Conservation (phyloP, 2,888 invertebrate species). For the Nebria brevicollis region DNA sequence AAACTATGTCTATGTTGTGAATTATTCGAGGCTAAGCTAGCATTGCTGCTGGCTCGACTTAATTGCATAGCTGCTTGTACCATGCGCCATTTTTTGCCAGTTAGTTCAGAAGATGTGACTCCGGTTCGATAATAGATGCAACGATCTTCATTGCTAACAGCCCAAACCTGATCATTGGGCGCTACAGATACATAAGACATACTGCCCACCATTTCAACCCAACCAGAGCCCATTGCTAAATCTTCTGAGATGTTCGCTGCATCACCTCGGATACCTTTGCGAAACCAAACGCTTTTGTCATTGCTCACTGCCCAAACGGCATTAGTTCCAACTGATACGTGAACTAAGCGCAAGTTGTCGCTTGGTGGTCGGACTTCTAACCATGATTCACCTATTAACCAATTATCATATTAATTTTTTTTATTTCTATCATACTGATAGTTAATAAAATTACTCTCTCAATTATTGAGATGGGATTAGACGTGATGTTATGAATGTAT, state of each 20-base stretch:
- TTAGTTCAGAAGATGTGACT: slow-evolving; percentile 74
- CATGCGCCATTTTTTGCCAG: slow-evolving; percentile 88
- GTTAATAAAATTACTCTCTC: too few relatives aligned
- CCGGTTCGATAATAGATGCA: slow-evolving; percentile 83
- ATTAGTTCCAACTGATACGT: slow-evolving; percentile 84
- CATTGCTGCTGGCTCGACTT: slow-evolving; percentile 83
- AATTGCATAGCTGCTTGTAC: slow-evolving; percentile 84
- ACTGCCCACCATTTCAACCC: slow-evolving; percentile 91
- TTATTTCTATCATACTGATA: background rate
- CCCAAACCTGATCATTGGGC: slow-evolving; percentile 89
- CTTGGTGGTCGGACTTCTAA: slow-evolving; percentile 81
- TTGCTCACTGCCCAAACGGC: slow-evolving; percentile 84
- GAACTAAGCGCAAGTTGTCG: slow-evolving; percentile 74
- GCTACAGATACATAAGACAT: slow-evolving; percentile 87
- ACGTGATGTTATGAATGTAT: too few relatives aligned
- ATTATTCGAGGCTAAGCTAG: slow-evolving; percentile 67
- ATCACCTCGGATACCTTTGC: slow-evolving; percentile 79
- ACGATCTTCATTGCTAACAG: slow-evolving; percentile 84
- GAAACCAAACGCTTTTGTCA: slow-evolving; percentile 88
- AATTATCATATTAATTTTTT: slow-evolving; percentile 31
- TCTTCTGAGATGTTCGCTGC: slow-evolving; percentile 78
- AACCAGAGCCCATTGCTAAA: slow-evolving; percentile 82
- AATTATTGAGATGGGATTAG: too few relatives aligned
- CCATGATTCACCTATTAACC: slow-evolving; percentile 75
- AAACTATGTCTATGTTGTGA: slow-evolving; percentile 60